Conservation (phyloP, 2,888 invertebrate genomes). For the Dastarcus helophoroides region DNA sequence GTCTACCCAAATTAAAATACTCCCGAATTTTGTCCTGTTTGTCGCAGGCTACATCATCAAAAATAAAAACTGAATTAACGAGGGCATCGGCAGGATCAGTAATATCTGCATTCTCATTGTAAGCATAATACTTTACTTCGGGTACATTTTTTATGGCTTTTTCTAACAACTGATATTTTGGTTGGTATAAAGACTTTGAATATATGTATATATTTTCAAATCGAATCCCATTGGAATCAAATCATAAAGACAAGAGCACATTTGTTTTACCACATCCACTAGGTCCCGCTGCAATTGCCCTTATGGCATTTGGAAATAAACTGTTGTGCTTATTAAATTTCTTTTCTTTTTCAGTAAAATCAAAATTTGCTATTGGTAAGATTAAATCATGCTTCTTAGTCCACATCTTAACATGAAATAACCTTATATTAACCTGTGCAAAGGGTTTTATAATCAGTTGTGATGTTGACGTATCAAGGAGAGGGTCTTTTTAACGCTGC, state of each 20-base stretch:
- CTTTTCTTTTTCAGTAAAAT: slow-evolving; percentile 1
- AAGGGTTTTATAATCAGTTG: background rate
- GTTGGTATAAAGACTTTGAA: slow-evolving; percentile 24
- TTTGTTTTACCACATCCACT: slow-evolving; percentile 32
- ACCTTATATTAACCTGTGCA: background rate
- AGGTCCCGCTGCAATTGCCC: slow-evolving; percentile 25
- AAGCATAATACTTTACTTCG: slow-evolving; percentile 19
- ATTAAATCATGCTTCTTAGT: slow-evolving; percentile 1
- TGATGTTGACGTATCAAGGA: slow-evolving; percentile 7
- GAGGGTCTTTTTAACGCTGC: slow-evolving; percentile 14
- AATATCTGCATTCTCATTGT: slow-evolving; percentile 16
- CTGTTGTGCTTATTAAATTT: slow-evolving; percentile 18
- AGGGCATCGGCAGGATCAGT: slow-evolving; percentile 17
- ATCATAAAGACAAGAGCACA: slow-evolving; percentile 23
- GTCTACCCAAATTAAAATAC: too few species aligned
- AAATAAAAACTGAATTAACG: slow-evolving; percentile 28
- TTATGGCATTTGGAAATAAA: slow-evolving; percentile 21
- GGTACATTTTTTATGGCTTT: slow-evolving; percentile 14
- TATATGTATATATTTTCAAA: slow-evolving; percentile 32
- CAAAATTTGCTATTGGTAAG: slow-evolving; percentile 3
- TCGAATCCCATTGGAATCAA: slow-evolving; percentile 25
- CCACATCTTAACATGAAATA: slow-evolving; percentile 1
- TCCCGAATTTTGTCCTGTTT: slow-evolving; percentile 24
- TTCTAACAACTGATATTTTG: slow-evolving; percentile 22
- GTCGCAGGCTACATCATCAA: slow-evolving; percentile 30